Conservation (phyloP, 2,888 invertebrate species). For the Melieria omissa region DNA sequence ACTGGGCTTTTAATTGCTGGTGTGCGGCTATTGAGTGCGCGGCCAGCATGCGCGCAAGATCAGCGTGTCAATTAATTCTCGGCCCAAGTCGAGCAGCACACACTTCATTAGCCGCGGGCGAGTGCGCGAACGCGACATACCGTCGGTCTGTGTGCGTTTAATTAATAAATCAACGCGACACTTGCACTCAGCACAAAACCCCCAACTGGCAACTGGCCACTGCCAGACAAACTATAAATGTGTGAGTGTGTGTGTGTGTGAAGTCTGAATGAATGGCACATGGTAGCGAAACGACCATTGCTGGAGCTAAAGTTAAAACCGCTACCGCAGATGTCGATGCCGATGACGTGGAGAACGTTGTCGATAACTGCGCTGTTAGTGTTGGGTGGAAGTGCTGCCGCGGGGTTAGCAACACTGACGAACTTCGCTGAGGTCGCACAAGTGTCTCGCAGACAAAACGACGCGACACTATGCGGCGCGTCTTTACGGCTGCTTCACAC, state of each 20-base stretch:
- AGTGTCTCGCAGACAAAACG: conserved; percentile 58
- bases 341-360: too few relatives aligned
- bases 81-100: neutral
- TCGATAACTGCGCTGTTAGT: too few relatives aligned
- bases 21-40: conserved; percentile 18
- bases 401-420: too few relatives aligned
- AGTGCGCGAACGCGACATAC: conserved; percentile 6
- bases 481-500: neutral
- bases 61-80: conserved; percentile 49
- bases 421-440: neutral
- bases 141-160: conserved; percentile 49
- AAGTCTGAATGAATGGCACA: neutral
- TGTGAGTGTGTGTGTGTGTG: conserved; percentile 10
- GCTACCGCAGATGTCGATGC: too few relatives aligned
- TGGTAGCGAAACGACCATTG: neutral
- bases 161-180: conserved; percentile 66
- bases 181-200: conserved; percentile 48
- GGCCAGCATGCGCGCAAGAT: neutral
- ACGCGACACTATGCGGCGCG: conserved; percentile 48
- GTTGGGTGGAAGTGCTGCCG: too few relatives aligned
- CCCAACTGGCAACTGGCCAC: neutral
- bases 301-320: neutral
- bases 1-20: neutral
- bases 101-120: conserved; percentile 1
- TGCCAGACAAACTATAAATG: conserved; percentile 5